Percentiles rank a stretch among this genome's conserved stretches.
phyloP scores from a whole-genome alignment of 2,797 vertebrate species.

The Lepilemur septentrionalis region DNA sequence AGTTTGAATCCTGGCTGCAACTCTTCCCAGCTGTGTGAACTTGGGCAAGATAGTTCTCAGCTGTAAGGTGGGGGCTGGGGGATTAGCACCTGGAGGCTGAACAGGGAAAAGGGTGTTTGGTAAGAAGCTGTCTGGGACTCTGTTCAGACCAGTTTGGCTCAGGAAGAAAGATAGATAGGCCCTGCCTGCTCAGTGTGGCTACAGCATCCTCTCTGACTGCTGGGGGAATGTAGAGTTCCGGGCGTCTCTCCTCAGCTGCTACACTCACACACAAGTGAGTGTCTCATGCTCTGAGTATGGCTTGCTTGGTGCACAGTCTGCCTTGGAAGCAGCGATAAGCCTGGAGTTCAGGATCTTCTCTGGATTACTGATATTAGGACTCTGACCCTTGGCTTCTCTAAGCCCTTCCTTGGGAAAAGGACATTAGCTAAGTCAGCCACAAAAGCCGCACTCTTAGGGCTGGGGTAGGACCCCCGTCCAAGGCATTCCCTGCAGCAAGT shows the following conservation, averaged over 20 bases:
- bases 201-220: conserved; percentile 84
- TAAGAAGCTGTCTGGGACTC: not conserved
- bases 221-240: conserved; percentile 86
- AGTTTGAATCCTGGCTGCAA: not conserved
- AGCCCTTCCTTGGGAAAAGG: not conserved
- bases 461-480: not conserved
- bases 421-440: not conserved
- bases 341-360: not conserved
- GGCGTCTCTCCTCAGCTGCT: conserved; percentile 88
- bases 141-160: conserved; percentile 64
- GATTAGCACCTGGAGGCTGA: not conserved
- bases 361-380: not conserved
- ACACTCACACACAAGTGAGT: conserved; percentile 83
- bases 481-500: not conserved
- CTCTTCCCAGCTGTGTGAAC: not conserved
- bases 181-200: conserved; percentile 89
- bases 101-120: not conserved
- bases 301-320: not conserved
- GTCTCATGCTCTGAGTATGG: accelerated
- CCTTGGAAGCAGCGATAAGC: not conserved
- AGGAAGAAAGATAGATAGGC: conserved; percentile 58
- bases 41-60: not conserved
- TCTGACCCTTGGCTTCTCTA: not conserved
- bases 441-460: not conserved
- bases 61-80: not conserved